A percentile compares a stretch with the other conserved stretches of the same genome.
phyloP scores from a whole-genome alignment of 1,140 invertebrate genomes.

The Lepeophtheirus salmonis region DNA sequence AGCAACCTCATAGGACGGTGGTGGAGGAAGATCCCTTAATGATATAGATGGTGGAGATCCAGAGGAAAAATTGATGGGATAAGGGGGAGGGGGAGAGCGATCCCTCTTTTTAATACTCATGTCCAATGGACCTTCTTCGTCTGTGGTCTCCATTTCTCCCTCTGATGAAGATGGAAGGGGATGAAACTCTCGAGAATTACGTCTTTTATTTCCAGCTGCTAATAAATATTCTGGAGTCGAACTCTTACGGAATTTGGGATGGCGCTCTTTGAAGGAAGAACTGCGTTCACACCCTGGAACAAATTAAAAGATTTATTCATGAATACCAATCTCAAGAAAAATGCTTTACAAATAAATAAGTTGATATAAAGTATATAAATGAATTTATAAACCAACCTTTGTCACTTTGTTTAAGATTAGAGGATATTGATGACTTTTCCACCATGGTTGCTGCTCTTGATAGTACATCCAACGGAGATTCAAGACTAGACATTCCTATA shows the following conservation, averaged over 20 bases:
- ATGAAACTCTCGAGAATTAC: background rate
- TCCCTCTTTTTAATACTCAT: conserved; percentile 11
- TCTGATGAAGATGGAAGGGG: conserved; percentile 1
- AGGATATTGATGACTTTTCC: conserved; percentile 9
- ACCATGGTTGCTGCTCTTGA: conserved; percentile 10
- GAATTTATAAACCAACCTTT: too few species aligned
- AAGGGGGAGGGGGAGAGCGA: background rate
- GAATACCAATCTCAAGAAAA: too few species aligned
- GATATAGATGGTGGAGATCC: background rate
- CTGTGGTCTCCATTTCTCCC: background rate
- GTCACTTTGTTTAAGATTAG: too few species aligned
- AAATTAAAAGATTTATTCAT: too few species aligned
- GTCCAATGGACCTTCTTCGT: background rate
- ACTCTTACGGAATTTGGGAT: conserved; percentile 13
- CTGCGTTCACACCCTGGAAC: conserved; percentile 5
- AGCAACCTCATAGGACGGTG: background rate
- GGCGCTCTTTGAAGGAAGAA: conserved; percentile 8
- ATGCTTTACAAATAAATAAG: too few species aligned
- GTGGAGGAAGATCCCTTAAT: background rate
- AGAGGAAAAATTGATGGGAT: background rate
- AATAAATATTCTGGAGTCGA: conserved; percentile 8
- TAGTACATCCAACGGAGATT: conserved; percentile 12
- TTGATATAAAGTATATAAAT: too few species aligned
- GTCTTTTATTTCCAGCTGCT: background rate
- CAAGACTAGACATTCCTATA: background rate